These are phyloP conservation scores for Bucorvus abyssinicus DNA, from an alignment of 2,797 vertebrate genomes.

Conservation along the genomic window DNA sequence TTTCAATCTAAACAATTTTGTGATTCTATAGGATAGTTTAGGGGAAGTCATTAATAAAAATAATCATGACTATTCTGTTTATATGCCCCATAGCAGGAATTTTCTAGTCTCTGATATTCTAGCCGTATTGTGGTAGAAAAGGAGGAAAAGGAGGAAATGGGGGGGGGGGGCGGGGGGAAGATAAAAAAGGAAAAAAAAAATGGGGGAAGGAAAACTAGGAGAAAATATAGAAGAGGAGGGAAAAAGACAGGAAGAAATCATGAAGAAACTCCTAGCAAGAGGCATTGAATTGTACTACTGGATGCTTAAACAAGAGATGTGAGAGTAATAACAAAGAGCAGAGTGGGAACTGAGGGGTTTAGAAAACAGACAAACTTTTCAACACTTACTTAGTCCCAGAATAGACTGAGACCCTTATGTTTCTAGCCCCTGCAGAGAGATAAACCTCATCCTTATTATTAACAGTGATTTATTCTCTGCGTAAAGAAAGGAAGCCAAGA, in stretches of 20 bases:
- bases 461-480: neutral
- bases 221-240: neutral
- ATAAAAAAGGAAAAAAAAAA: neutral
- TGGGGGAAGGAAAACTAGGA: no score
- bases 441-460: neutral
- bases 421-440: neutral
- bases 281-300: accelerated
- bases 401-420: neutral
- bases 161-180: neutral
- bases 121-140: neutral
- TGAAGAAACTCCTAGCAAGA: neutral
- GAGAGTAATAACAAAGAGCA: neutral
- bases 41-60: neutral
- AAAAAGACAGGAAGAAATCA: neutral
- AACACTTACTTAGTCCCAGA: neutral
- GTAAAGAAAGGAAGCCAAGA: neutral
- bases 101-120: neutral
- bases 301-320: neutral
- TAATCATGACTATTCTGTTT: neutral
- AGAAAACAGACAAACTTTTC: neutral
- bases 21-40: neutral
- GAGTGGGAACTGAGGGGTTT: neutral
- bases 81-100: neutral
- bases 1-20: neutral
- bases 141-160: neutral